These are phyloP conservation scores for Verasper variegatus DNA, from an alignment of 2,113 vertebrate genomes.

Conservation along the genomic window DNA sequence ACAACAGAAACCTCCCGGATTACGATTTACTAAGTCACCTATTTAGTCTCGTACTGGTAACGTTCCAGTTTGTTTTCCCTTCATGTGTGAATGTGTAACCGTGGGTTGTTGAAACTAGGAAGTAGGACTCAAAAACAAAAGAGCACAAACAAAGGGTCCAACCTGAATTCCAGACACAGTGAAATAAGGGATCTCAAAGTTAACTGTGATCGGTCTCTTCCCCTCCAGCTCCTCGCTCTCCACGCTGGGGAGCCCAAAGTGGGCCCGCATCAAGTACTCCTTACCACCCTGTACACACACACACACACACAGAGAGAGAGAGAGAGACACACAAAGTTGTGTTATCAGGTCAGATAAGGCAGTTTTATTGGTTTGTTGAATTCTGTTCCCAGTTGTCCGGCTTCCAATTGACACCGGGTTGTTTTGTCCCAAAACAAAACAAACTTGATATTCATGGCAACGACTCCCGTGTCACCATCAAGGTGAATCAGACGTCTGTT, in stretches of 20 bases:
- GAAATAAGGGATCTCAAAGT: constrained; percentile 88
- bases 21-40: constrained; percentile 23
- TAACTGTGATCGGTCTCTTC: constrained; percentile 84
- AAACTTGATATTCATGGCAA: constrained; percentile 20
- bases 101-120: neutral
- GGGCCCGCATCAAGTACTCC: constrained; percentile 86
- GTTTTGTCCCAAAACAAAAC: constrained; percentile 30
- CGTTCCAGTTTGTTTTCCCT: neutral
- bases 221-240: constrained; percentile 80
- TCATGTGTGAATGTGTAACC: constrained; percentile 6
- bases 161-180: constrained; percentile 88
- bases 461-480: constrained; percentile 16
- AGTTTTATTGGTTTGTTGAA: constrained; percentile 7
- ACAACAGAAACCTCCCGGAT: neutral
- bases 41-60: constrained; percentile 4
- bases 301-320: constrained; percentile 11
- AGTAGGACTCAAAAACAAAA: neutral
- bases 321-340: constrained; percentile 4
- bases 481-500: constrained; percentile 1
- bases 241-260: constrained; percentile 85
- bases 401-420: constrained; percentile 7
- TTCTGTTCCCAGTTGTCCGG: constrained; percentile 5
- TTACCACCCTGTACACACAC: constrained; percentile 80
- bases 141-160: neutral
- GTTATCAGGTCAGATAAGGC: neutral